These are phyloP conservation scores for Drosophila tropicalis DNA, from an alignment of 1,140 invertebrate species.

Conservation along the genomic window DNA sequence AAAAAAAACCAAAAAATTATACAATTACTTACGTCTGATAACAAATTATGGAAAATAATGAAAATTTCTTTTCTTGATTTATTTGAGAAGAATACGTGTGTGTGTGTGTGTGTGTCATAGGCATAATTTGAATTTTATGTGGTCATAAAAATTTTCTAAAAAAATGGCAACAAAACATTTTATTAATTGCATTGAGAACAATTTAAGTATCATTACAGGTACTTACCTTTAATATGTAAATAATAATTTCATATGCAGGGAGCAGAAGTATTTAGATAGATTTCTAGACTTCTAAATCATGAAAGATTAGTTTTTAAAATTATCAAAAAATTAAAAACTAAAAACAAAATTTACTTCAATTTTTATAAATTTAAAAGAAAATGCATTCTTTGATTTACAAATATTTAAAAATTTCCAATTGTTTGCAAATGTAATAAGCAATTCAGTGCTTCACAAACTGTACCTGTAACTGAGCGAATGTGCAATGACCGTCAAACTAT, in stretches of 20 bases:
- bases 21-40: conserved; percentile 58
- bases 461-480: background rate
- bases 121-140: conserved; percentile 50
- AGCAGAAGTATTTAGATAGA: no score
- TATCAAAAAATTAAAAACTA: no score
- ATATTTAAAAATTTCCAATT: no score
- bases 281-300: no score
- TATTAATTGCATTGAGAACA: conserved; percentile 17
- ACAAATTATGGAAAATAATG: conserved; percentile 60
- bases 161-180: conserved; percentile 25
- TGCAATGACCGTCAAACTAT: conserved; percentile 35
- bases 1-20: conserved; percentile 28
- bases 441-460: conserved; percentile 16
- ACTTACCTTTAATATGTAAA: no score
- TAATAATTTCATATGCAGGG: no score
- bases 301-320: no score
- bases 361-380: no score
- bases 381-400: no score
- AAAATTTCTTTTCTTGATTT: conserved; percentile 51
- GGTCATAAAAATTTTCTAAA: conserved; percentile 56
- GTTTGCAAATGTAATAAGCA: conserved; percentile 10
- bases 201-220: background rate
- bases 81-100: conserved; percentile 12
- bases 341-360: no score
- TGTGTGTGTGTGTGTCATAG: conserved; percentile 28